These are phyloP conservation scores for Eclectus roratus DNA, from an alignment of 2,113 vertebrate species.

Conservation along the genomic window DNA sequence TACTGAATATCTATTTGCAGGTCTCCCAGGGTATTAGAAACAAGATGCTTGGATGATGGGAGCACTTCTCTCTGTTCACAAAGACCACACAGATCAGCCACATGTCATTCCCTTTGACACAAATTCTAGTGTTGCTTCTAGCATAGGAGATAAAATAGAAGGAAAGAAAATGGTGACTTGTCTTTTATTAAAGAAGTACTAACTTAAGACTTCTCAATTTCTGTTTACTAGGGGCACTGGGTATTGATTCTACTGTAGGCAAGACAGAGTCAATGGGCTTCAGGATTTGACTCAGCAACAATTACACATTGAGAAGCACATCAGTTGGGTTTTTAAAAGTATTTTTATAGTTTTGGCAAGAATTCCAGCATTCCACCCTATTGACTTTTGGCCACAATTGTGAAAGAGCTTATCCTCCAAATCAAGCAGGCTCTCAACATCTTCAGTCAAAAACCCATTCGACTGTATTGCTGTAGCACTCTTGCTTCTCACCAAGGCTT, in stretches of 20 bases:
- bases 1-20: not conserved
- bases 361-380: not conserved
- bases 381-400: not conserved
- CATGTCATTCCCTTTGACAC: not conserved
- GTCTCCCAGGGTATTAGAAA: not conserved
- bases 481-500: not conserved
- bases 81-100: not conserved
- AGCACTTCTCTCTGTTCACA: not conserved
- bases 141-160: not conserved
- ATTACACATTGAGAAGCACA: not conserved
- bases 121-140: not conserved
- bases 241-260: not conserved
- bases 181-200: not conserved
- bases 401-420: not conserved
- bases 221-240: not conserved
- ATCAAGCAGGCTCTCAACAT: not conserved
- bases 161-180: not conserved
- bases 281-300: not conserved
- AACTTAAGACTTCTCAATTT: not conserved
- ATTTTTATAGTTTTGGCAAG: not conserved
- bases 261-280: not conserved
- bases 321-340: fast-evolving
- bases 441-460: not conserved
- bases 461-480: not conserved
- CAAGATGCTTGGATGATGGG: not conserved